Conservation (phyloP, 2,113 vertebrate species). For the Tragelaphus scriptus region DNA sequence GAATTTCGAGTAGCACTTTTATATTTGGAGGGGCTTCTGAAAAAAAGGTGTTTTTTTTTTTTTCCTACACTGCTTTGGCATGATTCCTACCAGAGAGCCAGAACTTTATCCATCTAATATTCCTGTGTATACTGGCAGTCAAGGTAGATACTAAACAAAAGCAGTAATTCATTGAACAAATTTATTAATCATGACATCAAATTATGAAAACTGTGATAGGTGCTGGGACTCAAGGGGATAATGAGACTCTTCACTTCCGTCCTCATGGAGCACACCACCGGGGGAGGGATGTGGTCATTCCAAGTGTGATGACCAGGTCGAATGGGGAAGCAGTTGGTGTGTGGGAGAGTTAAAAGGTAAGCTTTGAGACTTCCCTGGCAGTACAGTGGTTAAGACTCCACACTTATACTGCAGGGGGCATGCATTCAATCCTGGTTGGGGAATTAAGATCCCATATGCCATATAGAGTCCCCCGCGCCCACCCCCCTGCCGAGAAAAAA, state of each 20-base stretch:
- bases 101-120: background rate
- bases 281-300: background rate
- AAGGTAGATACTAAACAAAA: constrained; percentile 9
- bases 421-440: background rate
- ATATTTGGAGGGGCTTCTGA: background rate
- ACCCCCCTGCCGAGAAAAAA: background rate
- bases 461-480: background rate
- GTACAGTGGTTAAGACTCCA: background rate
- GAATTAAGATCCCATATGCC: background rate
- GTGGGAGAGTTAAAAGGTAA: background rate
- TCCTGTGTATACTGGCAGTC: background rate
- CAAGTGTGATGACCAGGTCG: background rate
- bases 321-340: background rate
- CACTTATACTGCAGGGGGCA: background rate
- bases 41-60: background rate
- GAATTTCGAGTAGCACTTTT: background rate
- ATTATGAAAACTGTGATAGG: background rate
- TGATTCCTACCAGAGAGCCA: background rate
- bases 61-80: background rate
- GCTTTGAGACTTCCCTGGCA: background rate
- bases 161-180: background rate
- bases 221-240: background rate
- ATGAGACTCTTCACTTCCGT: background rate
- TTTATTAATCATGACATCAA: background rate
- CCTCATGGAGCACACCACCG: background rate